phyloP scores from a whole-genome alignment of 1,140 invertebrate genomes.

The Pogonomyrmex barbatus region DNA sequence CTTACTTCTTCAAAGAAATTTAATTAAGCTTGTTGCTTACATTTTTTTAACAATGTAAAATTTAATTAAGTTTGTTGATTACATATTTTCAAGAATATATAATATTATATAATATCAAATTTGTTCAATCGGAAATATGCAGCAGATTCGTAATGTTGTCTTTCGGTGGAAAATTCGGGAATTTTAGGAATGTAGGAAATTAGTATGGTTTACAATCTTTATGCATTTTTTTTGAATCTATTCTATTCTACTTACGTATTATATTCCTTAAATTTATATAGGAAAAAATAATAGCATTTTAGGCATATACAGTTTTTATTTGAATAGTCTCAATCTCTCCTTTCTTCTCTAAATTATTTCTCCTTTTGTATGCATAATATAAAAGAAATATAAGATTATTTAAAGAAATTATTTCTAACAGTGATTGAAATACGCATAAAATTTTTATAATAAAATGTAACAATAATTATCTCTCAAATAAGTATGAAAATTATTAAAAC shows the following conservation, averaged over 20 bases:
- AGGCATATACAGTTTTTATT: slow-evolving; percentile 34
- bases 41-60: too few species aligned
- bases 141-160: not conserved
- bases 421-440: not conserved
- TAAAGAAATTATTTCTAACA: not conserved
- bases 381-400: not conserved
- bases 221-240: not conserved
- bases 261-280: not conserved
- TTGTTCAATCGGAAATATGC: not conserved
- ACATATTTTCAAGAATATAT: too few species aligned
- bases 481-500: not conserved
- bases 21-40: not conserved
- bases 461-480: not conserved
- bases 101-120: too few species aligned
- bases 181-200: slow-evolving; percentile 4
- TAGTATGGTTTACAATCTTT: not conserved
- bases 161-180: not conserved
- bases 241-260: not conserved
- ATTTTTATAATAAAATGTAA: slow-evolving; percentile 1
- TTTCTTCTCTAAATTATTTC: not conserved
- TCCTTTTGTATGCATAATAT: not conserved
- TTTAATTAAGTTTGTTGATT: too few species aligned
- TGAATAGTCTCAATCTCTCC: not conserved
- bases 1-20: not conserved
- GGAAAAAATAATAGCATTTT: not conserved